These are phyloP conservation scores for Actinostola sp. DNA, from an alignment of 92 coral and sea anemone species.

Conservation along the genomic window DNA sequence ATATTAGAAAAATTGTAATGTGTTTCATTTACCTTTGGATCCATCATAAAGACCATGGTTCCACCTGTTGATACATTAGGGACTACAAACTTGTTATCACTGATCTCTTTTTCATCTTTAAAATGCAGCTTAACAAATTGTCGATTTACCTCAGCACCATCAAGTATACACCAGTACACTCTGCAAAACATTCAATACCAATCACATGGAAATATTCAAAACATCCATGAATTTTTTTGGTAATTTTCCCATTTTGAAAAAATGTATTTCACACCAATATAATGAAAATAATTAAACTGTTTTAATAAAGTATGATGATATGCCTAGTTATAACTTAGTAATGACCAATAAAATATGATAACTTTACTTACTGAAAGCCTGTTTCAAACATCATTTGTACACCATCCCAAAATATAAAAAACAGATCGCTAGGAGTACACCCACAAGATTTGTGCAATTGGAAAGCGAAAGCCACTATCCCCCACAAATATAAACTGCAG, in stretches of 20 bases:
- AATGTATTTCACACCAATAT: no score
- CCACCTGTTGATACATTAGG: background rate
- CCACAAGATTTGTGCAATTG: constrained; percentile 48
- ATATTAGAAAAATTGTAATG: background rate
- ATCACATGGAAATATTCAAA: background rate
- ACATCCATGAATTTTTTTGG: background rate
- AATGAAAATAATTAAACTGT: no score
- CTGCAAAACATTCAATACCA: no score
- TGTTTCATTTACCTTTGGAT: background rate
- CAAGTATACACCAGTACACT: no score
- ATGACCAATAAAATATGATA: no score
- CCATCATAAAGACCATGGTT: constrained; percentile 2
- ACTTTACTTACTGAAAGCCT: constrained; percentile 56
- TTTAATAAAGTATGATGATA: no score
- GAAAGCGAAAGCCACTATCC: constrained; percentile 52
- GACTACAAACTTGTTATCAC: no score
- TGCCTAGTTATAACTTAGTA: no score
- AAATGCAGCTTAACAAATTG: constrained; percentile 5
- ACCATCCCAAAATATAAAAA: constrained; percentile 61
- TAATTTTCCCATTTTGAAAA: no score
- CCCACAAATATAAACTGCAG: constrained; percentile 39
- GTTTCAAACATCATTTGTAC: constrained; percentile 41
- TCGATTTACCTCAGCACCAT: constrained; percentile 3
- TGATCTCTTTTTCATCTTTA: no score
- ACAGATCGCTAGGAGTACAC: no score